Percentiles rank a stretch among this genome's conserved stretches.
These are phyloP conservation scores for Oreortyx pictus DNA, from an alignment of 2,797 vertebrate genomes.

Conservation along the genomic window DNA sequence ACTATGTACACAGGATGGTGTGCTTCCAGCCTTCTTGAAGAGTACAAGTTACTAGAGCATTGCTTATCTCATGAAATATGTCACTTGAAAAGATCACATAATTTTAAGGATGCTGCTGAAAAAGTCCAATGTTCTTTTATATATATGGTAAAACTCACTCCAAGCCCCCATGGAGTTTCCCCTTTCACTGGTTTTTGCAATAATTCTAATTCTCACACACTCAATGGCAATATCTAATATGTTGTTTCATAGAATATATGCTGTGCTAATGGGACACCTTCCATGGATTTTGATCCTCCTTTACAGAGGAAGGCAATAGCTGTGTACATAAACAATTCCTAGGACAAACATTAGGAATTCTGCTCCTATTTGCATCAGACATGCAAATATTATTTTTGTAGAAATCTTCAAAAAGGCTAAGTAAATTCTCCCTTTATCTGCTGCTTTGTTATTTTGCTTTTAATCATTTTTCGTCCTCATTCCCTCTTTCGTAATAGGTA, in stretches of 20 bases:
- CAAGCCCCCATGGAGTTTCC: not conserved
- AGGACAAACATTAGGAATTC: slow-evolving; percentile 4
- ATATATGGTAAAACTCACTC: not conserved
- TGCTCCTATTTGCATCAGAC: not conserved
- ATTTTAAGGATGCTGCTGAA: not conserved
- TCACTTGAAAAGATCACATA: slow-evolving; percentile 31
- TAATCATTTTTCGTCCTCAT: not conserved
- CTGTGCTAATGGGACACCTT: not conserved
- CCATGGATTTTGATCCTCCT: not conserved
- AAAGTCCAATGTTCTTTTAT: not conserved
- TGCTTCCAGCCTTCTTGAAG: not conserved
- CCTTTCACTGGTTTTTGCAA: not conserved
- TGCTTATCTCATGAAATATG: not conserved
- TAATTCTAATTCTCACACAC: not conserved
- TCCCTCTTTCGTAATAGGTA: not conserved
- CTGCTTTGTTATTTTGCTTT: slow-evolving; percentile 1
- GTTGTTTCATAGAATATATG: not conserved
- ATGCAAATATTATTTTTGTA: not conserved
- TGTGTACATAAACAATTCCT: not conserved
- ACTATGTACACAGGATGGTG: not conserved
- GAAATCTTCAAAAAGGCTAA: not conserved
- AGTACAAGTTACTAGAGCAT: not conserved
- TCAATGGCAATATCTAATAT: slow-evolving; percentile 5
- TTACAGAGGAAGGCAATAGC: not conserved
- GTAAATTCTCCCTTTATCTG: not conserved